Percentiles rank a stretch among this genome's conserved stretches.
These are phyloP conservation scores for Meganola albula DNA, from an alignment of 2,888 invertebrate genomes.

Conservation along the genomic window DNA sequence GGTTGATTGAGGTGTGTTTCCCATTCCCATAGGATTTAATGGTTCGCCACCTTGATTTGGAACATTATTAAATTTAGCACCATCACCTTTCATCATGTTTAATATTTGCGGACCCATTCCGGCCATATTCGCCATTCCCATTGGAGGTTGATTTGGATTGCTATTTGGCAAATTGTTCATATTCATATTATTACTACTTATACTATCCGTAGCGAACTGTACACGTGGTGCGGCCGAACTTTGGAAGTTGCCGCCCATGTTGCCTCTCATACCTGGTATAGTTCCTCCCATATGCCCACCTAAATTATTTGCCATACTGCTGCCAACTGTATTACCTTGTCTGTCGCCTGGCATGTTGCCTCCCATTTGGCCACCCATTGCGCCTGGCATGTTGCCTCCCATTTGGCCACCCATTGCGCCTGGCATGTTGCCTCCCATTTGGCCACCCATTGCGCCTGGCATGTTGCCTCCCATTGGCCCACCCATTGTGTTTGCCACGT, in stretches of 20 bases:
- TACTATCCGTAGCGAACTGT: too few relatives aligned
- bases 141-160: conserved; percentile 10
- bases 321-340: too few relatives aligned
- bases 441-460: too few relatives aligned
- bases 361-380: too few relatives aligned
- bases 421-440: too few relatives aligned
- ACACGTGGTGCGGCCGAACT: not conserved
- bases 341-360: too few relatives aligned
- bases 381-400: too few relatives aligned
- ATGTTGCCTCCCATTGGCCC: not conserved
- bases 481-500: too few relatives aligned
- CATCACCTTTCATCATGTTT: conserved; percentile 47
- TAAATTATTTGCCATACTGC: not conserved
- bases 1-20: conserved; percentile 35
- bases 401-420: too few relatives aligned
- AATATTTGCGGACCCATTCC: conserved; percentile 58
- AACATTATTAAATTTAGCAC: conserved; percentile 11
- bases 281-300: not conserved
- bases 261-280: conserved; percentile 5
- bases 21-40: conserved; percentile 26
- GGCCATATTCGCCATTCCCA: conserved; percentile 12
- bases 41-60: conserved; percentile 9
- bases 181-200: not conserved
- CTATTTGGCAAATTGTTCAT: conserved; percentile 13
- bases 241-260: conserved; percentile 8